Base-by-base conservation (phyloP, 2,888 invertebrate species). In the Ephialtes manifestator region DNA sequence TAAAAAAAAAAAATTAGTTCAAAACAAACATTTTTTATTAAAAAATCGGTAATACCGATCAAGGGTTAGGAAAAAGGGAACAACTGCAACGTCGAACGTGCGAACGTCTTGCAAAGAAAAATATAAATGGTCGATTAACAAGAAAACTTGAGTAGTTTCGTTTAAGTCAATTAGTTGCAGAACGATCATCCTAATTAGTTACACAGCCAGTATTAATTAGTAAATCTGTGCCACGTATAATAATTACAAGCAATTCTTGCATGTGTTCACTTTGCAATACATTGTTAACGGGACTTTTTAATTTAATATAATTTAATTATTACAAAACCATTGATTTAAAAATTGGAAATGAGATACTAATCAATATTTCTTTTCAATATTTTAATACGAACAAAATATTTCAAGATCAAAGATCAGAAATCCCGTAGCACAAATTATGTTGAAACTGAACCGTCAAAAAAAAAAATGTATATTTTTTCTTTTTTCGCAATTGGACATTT, bases 181-280 rank as follows among this genome's bases (percentile, higher is more conserved):
- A 39, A 1, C 15, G 51, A 55, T 18, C 51, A n/a, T n/a, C 51
- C n/a, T 48, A 63, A 63, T 75, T 63, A 75, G 31, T 46, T 48
- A 18, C 31, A 51, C 35, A 51, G n/a, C 8, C n/a, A n/a, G 8
- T n/a, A 0, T 31, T 53, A 53, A 51, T 31, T 31, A 31, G n/a
- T 10, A 18, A 70, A 31, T 53, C 10, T n/a, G 35, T 35, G 35
- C 1, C 60, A n/a, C 35, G 35, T 15, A 28, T 11, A 31, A 35
- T 31, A 35, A 24, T 24, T 24, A 2, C 60, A 15, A 11, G 60
- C 28, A 15, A 60, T 60, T 31, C 31, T 65, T 39, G 63, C 63
- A 65, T 65, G 18, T 18, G 4, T 39, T 39, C 20, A 39, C 35
- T 60, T 31, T 7, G 55, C 24, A 58, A 55, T 13, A 55, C 31